Evolutionary conservation across 2,797 vertebrate genomes (phyloP).

Genomic region (Euthynnus affinis): DNA sequence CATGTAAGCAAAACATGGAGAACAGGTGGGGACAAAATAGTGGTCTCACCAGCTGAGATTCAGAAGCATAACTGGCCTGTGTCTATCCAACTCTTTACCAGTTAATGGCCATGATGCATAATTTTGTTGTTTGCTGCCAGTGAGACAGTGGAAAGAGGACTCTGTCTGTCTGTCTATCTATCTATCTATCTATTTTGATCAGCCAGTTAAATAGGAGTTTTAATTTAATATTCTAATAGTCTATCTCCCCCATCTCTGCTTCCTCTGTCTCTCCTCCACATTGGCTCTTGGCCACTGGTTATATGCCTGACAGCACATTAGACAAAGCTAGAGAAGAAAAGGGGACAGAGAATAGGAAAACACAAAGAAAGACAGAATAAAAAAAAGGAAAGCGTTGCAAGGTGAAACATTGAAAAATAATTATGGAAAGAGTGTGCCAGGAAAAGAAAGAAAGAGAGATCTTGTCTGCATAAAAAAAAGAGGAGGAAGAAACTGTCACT

Average conservation of each 20-base stretch:
- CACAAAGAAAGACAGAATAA: constrained; percentile 16
- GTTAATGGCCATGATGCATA: no score
- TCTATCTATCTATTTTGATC: not conserved
- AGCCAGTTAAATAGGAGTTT: not conserved
- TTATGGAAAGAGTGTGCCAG: constrained; percentile 6
- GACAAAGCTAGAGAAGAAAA: constrained; percentile 19
- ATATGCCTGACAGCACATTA: constrained; percentile 45
- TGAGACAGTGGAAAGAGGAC: no score
- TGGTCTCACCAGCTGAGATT: not conserved
- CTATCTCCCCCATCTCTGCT: constrained; percentile 13
- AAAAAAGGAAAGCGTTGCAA: not conserved
- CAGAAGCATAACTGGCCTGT: not conserved
- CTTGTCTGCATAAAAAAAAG: constrained; percentile 41
- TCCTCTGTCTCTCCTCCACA: constrained; percentile 46
- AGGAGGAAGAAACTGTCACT: constrained; percentile 63
- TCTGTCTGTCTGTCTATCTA: no score
- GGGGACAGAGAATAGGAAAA: constrained; percentile 1
- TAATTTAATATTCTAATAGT: constrained; percentile 24
- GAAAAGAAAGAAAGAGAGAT: constrained; percentile 15
- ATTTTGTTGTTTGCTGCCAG: no score
- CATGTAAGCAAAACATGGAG: not conserved
- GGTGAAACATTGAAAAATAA: constrained; percentile 29
- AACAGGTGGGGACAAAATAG: not conserved
- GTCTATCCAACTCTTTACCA: not conserved
- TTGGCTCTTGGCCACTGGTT: constrained; percentile 50